Conservation (phyloP, 2,888 invertebrate genomes). For the Troides helena region DNA sequence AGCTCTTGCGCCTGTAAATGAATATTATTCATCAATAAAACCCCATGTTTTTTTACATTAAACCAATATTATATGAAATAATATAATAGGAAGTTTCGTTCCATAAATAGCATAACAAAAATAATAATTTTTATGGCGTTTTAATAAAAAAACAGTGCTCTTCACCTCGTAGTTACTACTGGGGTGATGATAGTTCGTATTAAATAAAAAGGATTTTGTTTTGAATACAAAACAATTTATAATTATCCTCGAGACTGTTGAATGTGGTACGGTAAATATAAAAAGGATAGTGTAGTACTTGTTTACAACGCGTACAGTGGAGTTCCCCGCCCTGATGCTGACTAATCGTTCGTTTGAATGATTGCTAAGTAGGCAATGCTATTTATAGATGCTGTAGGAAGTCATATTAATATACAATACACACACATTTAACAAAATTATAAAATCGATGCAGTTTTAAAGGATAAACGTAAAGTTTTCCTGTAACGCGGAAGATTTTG, state of each 20-base stretch:
- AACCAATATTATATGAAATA: too few relatives aligned
- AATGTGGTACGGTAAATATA: not conserved
- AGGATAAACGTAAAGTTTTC: constrained; percentile 25
- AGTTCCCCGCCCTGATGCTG: constrained; percentile 38
- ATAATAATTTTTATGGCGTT: not conserved
- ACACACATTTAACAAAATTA: constrained; percentile 20
- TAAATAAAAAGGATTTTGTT: too few relatives aligned
- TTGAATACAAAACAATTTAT: too few relatives aligned
- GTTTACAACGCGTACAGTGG: constrained; percentile 21
- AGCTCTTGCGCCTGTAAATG: too few relatives aligned
- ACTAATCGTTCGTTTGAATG: constrained; percentile 37
- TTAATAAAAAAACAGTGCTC: not conserved
- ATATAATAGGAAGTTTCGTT: too few relatives aligned
- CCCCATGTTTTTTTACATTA: too few relatives aligned
- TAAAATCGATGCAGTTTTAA: constrained; percentile 6
- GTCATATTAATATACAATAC: constrained; percentile 18
- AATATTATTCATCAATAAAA: too few relatives aligned
- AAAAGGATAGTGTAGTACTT: not conserved
- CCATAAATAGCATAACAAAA: too few relatives aligned
- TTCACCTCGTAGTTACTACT: too few relatives aligned
- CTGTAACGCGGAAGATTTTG: constrained; percentile 6
- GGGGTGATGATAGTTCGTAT: too few relatives aligned
- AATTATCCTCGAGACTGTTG: too few relatives aligned
- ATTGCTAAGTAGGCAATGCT: constrained; percentile 19
- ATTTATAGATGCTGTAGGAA: constrained; percentile 26